A percentile compares a stretch with the other conserved stretches of the same genome.
Evolutionary conservation across 2,888 invertebrate genomes (phyloP).

Genomic region (Andrena chrysosceles): DNA sequence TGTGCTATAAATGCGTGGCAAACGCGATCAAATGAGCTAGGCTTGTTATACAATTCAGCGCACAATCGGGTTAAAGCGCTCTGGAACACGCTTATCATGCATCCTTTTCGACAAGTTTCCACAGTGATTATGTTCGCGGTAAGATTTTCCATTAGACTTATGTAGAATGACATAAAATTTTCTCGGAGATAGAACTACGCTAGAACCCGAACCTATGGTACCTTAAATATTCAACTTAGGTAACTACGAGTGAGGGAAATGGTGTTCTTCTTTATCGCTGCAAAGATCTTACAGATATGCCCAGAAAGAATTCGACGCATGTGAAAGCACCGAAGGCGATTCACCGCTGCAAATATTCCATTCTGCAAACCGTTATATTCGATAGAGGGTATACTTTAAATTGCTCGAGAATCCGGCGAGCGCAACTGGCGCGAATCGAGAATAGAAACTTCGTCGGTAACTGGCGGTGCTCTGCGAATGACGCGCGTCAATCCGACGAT

Average conservation of each 20-base stretch:
- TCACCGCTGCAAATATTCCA: no score
- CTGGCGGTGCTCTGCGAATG: slow-evolving; percentile 3
- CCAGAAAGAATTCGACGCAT: no score
- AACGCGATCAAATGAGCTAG: slow-evolving; percentile 27
- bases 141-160: neutral
- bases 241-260: no score
- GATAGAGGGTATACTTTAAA: slow-evolving; percentile 10
- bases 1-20: neutral
- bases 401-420: slow-evolving; percentile 10
- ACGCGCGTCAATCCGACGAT: slow-evolving; percentile 13
- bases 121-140: neutral
- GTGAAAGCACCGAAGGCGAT: no score
- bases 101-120: neutral
- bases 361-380: neutral
- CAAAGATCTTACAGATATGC: no score
- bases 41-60: slow-evolving; percentile 8
- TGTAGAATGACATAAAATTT: neutral
- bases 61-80: slow-evolving; percentile 17
- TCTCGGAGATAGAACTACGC: no score
- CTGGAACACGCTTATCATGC: neutral
- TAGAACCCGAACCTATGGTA: no score
- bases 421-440: neutral
- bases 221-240: no score
- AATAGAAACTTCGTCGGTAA: slow-evolving; percentile 19
- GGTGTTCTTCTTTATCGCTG: no score